Base-by-base conservation (phyloP, 2,888 invertebrate species). In the Plagiodera versicolora region DNA sequence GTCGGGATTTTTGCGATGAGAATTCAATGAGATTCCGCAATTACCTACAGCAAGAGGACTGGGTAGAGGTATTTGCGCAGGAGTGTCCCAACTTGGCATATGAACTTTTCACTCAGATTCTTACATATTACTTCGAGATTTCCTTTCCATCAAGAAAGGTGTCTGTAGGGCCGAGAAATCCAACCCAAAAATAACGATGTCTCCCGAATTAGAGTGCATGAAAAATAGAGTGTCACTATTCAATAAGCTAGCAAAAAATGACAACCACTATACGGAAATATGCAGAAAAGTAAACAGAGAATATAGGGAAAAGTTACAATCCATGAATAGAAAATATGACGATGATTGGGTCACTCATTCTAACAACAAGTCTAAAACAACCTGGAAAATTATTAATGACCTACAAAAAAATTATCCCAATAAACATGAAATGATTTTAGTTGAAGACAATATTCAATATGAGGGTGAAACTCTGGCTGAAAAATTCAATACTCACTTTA, bases 1-100 rank as follows among this genome's bases (percentile, higher is more conserved):
- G 48, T 24, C 20, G 48, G 19, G 48, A 48, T 24, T 24, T 48
- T 20, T 48, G 48, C 48, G 20, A 48, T 48, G 48, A 48, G 20
- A 48, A 48, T 48, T 20, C 20, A 20, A 11, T 20, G 10, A 20
- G 8, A 18, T 18, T 19, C 16, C 46, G 17, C 10, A 19, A 46
- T 19, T 46, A 32, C 32, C 11, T 32, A 32, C 11, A 2, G 2
- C 32, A 32, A 32, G 32, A 32, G 11, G 32, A 32, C 32, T 32
- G 32, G 32, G 11, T 11, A 32, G 32, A 32, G 10, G 32, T 32
- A 3, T 32, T 2, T 32, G 32, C 32, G 8, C 32, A 32, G 32
- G 11, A 11, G 8, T 32, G 32, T 11, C 32, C 32, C 32, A 32
- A 32, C 32, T 32, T 32, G 11, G 32, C 32, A 32, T 32, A 32